Conservation (phyloP, 2,888 invertebrate genomes). For the Torymus texanus region DNA sequence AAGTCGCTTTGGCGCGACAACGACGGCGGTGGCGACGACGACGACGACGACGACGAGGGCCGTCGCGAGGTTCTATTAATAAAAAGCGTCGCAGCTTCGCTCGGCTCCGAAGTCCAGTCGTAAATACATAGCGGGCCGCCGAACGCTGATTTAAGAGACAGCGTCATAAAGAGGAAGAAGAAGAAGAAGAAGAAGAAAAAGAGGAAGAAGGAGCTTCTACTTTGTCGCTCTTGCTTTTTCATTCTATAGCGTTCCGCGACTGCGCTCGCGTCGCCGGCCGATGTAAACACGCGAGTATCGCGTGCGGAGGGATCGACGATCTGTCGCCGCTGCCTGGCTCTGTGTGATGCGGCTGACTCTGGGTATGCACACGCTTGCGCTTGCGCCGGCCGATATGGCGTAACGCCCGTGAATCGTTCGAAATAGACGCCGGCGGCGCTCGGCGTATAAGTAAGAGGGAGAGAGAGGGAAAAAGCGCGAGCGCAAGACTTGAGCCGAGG, state of each 20-base stretch:
- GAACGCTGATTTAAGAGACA: constrained; percentile 37
- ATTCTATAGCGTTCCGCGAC: no score
- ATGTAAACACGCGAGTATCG: constrained; percentile 55
- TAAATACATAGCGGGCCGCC: neutral
- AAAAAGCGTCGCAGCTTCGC: neutral
- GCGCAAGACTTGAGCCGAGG: constrained; percentile 25
- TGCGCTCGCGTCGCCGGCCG: neutral
- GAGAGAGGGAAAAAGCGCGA: constrained; percentile 10
- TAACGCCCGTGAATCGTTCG: constrained; percentile 60
- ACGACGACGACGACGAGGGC: neutral
- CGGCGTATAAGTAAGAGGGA: neutral
- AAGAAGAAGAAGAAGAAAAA: constrained; percentile 1
- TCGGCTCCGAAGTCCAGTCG: neutral
- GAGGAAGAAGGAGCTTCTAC: neutral
- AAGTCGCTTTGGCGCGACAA: neutral
- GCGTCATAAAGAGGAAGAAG: neutral
- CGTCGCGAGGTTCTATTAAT: constrained; percentile 35
- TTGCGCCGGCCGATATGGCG: constrained; percentile 56
- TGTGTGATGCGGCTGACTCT: constrained; percentile 4
- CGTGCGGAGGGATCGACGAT: constrained; percentile 51
- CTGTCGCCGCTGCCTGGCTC: constrained; percentile 41
- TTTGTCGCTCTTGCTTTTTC: neutral
- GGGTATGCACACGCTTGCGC: constrained; percentile 40
- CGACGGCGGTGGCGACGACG: neutral
- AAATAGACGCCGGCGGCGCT: constrained; percentile 46